phyloP scores from a whole-genome alignment of 2,113 vertebrate species.

The Actenoides hombroni region DNA sequence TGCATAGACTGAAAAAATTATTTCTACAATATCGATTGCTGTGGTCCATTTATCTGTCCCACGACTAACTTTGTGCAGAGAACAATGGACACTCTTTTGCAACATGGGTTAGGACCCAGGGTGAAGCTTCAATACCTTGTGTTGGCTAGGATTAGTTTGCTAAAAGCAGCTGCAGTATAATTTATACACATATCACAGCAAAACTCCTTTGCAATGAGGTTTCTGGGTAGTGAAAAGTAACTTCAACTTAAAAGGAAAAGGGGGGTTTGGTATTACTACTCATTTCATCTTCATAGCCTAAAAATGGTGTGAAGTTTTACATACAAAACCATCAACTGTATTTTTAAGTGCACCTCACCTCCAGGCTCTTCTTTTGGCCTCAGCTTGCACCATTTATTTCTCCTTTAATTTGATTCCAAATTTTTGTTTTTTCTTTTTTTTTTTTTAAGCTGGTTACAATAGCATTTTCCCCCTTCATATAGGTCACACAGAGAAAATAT shows the following conservation, averaged over 20 bases:
- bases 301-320: too few species aligned
- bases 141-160: neutral
- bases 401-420: too few species aligned
- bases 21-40: neutral
- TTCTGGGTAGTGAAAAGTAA: neutral
- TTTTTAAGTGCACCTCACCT: too few species aligned
- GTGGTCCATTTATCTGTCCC: neutral
- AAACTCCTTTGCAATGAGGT: neutral
- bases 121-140: neutral
- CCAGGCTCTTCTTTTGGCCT: too few species aligned
- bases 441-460: too few species aligned
- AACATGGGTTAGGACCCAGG: neutral
- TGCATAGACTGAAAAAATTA: neutral
- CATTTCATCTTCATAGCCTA: too few species aligned
- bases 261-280: neutral
- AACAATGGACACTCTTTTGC: neutral
- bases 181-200: neutral
- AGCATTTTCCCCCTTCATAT: too few species aligned
- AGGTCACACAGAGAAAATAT: too few species aligned
- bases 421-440: too few species aligned
- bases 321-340: too few species aligned
- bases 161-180: neutral
- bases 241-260: neutral
- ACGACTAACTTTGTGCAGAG: neutral
- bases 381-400: too few species aligned